Evolutionary conservation across 1,140 invertebrate species (phyloP), one percentile per base, ranked within the genome.

Genomic region (Panagrolaimus sp.): DNA sequence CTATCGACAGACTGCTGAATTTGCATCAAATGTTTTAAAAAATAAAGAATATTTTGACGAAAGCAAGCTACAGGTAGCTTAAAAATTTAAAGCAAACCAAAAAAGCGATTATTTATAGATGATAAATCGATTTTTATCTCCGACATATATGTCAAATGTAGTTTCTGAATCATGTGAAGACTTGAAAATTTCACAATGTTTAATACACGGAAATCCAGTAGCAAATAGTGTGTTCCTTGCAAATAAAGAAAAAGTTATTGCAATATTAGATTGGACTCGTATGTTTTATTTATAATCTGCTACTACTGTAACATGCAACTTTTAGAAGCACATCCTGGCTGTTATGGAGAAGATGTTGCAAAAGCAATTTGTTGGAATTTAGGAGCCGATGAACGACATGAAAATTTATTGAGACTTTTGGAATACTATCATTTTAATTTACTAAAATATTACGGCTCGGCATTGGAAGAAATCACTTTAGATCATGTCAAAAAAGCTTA

Each of bases 341-440:
- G 78, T 51, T 82, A 77, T 44, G 78, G 71, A 5, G 78, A 80
- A 66, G 78, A 80, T 45, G 67, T 80, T 5, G 74, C 80, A 11
- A 80, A 80, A 64, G 73, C 72, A 11, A 80, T 80, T 48, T 82
- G 76, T 62, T 80, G 78, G 78, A 80, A 80, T 72, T 62, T 80
- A 43, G 65, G 65, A 42, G 47, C 70, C 16, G 73, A 76, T 43
- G 78, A 75, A 45, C 8, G 74, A n/a, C 67, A 51, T 14, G 62
- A 62, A 23, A 57, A 74, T 27, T 25, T 77, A 13, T 11, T 67
- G 8, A 73, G 77, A 47, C 71, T 75, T 38, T 70, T 75, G 16
- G 74, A 77, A 61, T 69, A 67, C 43, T 75, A 75, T 66, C 74
- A 75, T 51, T 75, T 74, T 48, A 69, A 73, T 27, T 63, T 75